These are phyloP conservation scores for Heliconius nattereri DNA, from an alignment of 1,140 invertebrate species.

Conservation along the genomic window DNA sequence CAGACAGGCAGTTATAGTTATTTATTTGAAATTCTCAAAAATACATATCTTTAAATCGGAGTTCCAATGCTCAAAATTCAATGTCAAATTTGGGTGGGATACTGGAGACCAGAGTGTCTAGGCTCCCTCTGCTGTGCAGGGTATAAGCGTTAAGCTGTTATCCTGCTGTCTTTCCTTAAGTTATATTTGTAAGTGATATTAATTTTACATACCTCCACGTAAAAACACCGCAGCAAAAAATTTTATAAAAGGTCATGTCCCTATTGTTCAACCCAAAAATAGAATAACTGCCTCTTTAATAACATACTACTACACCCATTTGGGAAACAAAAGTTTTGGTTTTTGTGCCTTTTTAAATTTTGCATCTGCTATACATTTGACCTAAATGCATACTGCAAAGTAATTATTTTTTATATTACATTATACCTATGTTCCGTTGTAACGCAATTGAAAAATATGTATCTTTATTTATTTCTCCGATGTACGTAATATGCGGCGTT, in stretches of 20 bases:
- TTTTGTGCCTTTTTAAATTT: not conserved
- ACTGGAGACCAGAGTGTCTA: no score
- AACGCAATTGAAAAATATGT: not conserved
- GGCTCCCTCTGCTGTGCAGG: no score
- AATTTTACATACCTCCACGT: no score
- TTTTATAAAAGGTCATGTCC: not conserved
- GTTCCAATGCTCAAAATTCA: no score
- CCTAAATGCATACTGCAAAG: not conserved
- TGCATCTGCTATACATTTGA: not conserved
- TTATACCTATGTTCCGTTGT: not conserved
- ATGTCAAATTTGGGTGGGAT: no score
- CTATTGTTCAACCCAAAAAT: not conserved
- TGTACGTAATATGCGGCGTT: not conserved
- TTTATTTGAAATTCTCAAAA: no score
- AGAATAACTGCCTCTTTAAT: not conserved
- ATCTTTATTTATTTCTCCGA: not conserved
- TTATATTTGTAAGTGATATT: no score
- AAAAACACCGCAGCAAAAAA: not conserved
- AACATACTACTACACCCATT: not conserved
- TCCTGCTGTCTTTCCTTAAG: no score
- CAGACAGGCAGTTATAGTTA: no score
- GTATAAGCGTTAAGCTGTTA: no score
- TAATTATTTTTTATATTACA: not conserved
- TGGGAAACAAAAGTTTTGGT: not conserved
- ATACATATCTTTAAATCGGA: no score